Base-by-base conservation (phyloP, 1,140 invertebrate species). In the Zeugodacus cucurbitae region DNA sequence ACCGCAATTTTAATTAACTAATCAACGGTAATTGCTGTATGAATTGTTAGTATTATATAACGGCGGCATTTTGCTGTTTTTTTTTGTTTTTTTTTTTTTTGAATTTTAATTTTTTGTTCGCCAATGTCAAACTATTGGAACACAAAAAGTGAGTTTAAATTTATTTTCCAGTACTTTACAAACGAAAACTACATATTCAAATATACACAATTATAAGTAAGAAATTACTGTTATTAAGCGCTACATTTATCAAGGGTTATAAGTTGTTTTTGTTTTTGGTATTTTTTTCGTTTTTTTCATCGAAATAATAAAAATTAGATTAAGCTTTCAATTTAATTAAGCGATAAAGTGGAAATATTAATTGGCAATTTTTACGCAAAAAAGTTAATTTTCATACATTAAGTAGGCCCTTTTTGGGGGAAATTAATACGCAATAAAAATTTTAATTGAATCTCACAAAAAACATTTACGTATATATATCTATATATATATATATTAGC, bases 161-260 rank as follows among this genome's bases (percentile, higher is more conserved):
- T 82, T 41, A 48, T 26, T 82, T 37, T 22, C 44, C 44, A 48
- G 22, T 82, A 82, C 41, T 82, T 48, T 82, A 48, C 74, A 82
- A 82, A 48, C 20, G 41, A 82, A 82, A 48, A 48, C n/a, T 82
- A 48, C n/a, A 48, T 82, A 70, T 82, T 82, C 11, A 62, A 62
- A 62, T 26, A 62, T 26, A 26, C 58, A 82, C n/a, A n/a, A n/a
- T n/a, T 48, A 48, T 22, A 44, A 82, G 17, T 29, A 82, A 82
- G 44, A 29, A 29, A 20, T 90, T 89, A 90, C 89, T 90, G 87
- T 54, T 54, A 54, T 54, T 20, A 54, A 54, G 48, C 14, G 48
- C 88, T 90, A 90, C 90, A 88, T 89, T 90, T 89, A n/a, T 89
- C n/a, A 62, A 5, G 58, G 58, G n/a, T 20, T 82, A 48, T 48